Evolutionary conservation across 1,140 invertebrate genomes (phyloP), one percentile per base, ranked within the genome.

Genomic region (Drosophila parvula): DNA sequence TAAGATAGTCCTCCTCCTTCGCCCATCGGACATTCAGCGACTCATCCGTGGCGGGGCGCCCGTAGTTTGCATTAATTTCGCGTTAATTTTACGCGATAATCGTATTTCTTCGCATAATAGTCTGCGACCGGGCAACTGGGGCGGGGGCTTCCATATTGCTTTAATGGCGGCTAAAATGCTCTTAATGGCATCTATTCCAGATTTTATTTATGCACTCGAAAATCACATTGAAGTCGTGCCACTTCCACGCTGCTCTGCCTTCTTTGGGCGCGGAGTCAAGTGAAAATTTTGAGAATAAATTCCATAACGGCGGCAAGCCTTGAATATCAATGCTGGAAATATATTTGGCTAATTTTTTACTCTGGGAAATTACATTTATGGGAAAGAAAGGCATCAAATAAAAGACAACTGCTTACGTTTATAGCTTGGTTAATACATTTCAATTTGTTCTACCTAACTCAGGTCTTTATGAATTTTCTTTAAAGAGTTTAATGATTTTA

Each of bases 11-110:
- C 45, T 16, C 47, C 4, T 32, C 22, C 47, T 7, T 32, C 22
- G 7, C 27, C 36, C 30, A 5, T 28, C 12, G 30, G 36, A 50
- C 44, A 47, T 36, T 44, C 40, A 30, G 22, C 32, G 16, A 40
- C 53, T 51, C 61, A 41, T 69, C 43, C 63, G 67, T 44, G 36
- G 43, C 47, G 40, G 32, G 43, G 45, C 59, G 53, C 62, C 69
- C 84, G 84, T 89, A 88, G 84, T 88, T 88, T 88, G 79, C 84
- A 88, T 88, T 88, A 88, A 88, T 88, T 88, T 88, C 84, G 82
- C 84, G 84, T 88, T 88, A 70, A 84, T 88, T 88, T 88, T 59
- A 48, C 81, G 84, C 80, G 84, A 88, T 88, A 89, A 88, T 88
- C 84, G 62, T 88, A 89, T 88, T 89, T 89, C 79, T 83, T 60